Percentiles rank a stretch among this genome's conserved stretches.
Conservation (phyloP, 2,113 vertebrate species). For the Tamias sibiricus region DNA sequence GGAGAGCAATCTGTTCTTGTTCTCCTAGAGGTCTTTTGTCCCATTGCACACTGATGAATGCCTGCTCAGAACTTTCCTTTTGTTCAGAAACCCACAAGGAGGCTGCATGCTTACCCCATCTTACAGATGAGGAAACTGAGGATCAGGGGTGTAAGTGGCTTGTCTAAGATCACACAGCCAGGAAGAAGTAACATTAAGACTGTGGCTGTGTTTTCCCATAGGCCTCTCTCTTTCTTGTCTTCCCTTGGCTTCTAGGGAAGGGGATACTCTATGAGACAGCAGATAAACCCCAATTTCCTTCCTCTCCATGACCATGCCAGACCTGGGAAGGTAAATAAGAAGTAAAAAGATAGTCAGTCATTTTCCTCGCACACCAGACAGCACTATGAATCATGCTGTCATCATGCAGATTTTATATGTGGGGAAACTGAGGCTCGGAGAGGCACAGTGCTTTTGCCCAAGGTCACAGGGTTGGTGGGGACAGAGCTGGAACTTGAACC, state of each 20-base stretch:
- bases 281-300: background rate
- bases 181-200: background rate
- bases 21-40: background rate
- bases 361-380: background rate
- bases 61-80: background rate
- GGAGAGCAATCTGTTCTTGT: background rate
- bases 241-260: background rate
- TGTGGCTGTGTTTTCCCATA: background rate
- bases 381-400: background rate
- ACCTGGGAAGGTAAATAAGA: background rate
- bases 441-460: background rate
- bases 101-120: background rate
- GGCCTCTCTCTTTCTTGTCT: background rate
- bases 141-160: background rate
- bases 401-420: background rate
- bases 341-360: background rate
- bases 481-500: background rate
- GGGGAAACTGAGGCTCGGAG: constrained; percentile 45
- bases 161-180: background rate
- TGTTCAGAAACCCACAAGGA: background rate
- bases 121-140: constrained; percentile 31
- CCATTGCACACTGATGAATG: background rate
- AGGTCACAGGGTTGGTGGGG: background rate
- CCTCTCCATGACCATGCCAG: background rate
- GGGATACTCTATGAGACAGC: background rate